Evolutionary conservation across 92 coral and sea anemone species (phyloP).

Genomic region (Micromussa lordhowensis): DNA sequence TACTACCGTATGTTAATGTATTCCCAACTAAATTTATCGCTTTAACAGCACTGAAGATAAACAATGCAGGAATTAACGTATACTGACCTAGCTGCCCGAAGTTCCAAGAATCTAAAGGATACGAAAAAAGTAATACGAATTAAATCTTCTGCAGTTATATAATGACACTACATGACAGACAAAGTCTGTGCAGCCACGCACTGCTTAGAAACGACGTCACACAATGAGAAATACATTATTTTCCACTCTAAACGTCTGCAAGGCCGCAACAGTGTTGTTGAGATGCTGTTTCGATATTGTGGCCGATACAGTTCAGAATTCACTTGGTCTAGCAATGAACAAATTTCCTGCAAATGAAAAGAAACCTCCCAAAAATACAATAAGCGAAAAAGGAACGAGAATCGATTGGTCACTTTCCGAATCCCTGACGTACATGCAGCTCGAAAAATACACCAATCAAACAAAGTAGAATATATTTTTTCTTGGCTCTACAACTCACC

Average conservation of each 20-base stretch:
- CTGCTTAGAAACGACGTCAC: neutral
- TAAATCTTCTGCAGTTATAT: neutral
- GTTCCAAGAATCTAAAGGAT: constrained; percentile 77
- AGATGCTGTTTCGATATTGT: neutral
- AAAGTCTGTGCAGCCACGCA: neutral
- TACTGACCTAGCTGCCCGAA: constrained; percentile 79
- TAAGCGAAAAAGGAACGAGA: too few relatives aligned
- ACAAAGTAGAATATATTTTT: too few relatives aligned
- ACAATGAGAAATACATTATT: too few relatives aligned
- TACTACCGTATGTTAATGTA: neutral
- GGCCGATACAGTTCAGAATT: neutral
- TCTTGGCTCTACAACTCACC: constrained; percentile 48
- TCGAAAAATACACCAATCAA: too few relatives aligned
- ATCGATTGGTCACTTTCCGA: too few relatives aligned
- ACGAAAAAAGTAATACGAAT: constrained; percentile 1
- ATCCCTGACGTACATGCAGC: too few relatives aligned
- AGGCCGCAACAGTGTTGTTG: neutral
- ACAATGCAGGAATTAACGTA: neutral
- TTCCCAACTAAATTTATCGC: neutral
- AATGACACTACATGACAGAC: neutral
- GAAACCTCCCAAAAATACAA: neutral
- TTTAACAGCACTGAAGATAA: neutral
- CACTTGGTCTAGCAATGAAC: neutral
- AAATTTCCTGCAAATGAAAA: too few relatives aligned
- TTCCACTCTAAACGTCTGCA: neutral